These are phyloP conservation scores for Drosophila baimaii DNA, from an alignment of 1,140 invertebrate species.

Conservation along the genomic window DNA sequence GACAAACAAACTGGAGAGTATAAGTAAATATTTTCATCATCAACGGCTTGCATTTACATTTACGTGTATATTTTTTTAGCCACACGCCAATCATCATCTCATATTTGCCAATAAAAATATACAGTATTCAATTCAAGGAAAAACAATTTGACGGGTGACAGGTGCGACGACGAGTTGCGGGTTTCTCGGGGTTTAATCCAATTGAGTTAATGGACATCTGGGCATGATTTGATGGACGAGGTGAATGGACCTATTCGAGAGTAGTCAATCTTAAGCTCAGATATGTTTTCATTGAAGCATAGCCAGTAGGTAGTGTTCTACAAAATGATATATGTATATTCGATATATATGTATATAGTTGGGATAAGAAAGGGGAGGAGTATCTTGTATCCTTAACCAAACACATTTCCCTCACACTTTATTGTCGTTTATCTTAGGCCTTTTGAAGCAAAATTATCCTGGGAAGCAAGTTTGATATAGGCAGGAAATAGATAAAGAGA, in stretches of 20 bases:
- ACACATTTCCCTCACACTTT: conserved; percentile 25
- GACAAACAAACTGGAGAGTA: conserved; percentile 14
- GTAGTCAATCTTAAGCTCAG: conserved; percentile 52
- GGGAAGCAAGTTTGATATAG: conserved; percentile 4
- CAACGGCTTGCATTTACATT: conserved; percentile 27
- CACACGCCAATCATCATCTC: conserved; percentile 32
- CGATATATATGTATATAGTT: conserved; percentile 12
- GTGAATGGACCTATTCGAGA: conserved; percentile 33
- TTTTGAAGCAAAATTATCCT: conserved; percentile 26
- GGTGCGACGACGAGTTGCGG: conserved; percentile 11
- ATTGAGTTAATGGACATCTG: conserved; percentile 20
- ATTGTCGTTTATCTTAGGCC: conserved; percentile 41
- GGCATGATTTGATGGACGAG: conserved; percentile 28
- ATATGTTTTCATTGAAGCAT: conserved; percentile 46
- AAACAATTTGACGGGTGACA: conserved; percentile 53
- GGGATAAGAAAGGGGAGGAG: conserved; percentile 1
- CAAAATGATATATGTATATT: conserved; percentile 43
- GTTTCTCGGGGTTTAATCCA: neutral
- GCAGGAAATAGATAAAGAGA: no score
- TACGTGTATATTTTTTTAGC: conserved; percentile 7
- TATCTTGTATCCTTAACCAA: conserved; percentile 32
- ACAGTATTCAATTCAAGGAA: conserved; percentile 37
- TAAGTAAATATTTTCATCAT: conserved; percentile 29
- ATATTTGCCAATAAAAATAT: conserved; percentile 44
- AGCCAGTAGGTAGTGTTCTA: conserved; percentile 19